Conservation (phyloP, 2,113 vertebrate species). For the Balaeniceps rex region DNA sequence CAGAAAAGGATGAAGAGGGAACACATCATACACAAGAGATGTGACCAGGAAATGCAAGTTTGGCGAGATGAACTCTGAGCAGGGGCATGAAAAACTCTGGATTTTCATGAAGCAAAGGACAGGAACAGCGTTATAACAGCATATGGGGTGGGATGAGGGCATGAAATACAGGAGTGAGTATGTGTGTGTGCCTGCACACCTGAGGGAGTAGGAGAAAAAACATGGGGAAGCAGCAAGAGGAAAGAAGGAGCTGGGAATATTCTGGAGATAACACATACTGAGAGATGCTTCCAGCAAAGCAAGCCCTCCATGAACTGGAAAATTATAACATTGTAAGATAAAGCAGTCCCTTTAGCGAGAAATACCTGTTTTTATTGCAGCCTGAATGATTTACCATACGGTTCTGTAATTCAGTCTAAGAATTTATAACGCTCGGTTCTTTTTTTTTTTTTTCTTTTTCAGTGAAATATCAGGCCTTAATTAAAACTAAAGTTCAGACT, state of each 20-base stretch:
- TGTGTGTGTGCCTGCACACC: not conserved
- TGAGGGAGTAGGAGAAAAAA: not conserved
- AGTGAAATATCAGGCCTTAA: constrained; percentile 59
- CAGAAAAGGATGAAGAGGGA: not conserved
- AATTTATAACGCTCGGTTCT: not conserved
- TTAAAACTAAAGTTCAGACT: constrained; percentile 66
- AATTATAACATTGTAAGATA: not conserved
- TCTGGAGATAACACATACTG: not conserved
- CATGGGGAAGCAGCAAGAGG: not conserved
- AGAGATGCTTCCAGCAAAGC: not conserved
- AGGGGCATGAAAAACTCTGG: not conserved
- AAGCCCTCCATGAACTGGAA: not conserved
- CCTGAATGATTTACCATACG: constrained; percentile 9
- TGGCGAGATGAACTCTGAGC: not conserved
- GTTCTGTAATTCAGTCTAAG: constrained; percentile 12
- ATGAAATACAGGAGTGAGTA: not conserved
- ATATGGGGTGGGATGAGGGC: fast-evolving
- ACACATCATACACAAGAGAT: not conserved
- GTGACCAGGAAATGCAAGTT: not conserved
- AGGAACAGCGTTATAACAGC: not conserved
- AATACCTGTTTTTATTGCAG: constrained; percentile 16
- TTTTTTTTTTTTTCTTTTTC: not conserved
- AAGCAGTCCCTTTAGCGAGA: not conserved
- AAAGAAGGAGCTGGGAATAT: not conserved
- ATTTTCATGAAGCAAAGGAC: not conserved